Evolutionary conservation across 1,140 invertebrate species (phyloP).

Genomic region (Bombus sylvicola): DNA sequence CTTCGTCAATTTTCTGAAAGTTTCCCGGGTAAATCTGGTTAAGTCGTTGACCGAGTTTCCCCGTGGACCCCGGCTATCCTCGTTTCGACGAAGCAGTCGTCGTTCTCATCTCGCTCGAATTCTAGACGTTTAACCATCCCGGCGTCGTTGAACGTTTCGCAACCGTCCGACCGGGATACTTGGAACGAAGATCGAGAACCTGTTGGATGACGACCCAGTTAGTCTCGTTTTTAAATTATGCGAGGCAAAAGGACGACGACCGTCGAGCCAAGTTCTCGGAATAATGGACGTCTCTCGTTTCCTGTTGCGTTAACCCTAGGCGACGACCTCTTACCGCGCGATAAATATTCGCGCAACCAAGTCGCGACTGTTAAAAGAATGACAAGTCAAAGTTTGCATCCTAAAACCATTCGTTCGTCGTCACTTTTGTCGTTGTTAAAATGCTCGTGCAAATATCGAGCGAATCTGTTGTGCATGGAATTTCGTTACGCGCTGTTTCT

Average conservation of each 20-base stretch:
- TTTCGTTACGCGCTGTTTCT: too few relatives aligned
- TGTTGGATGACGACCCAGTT: conserved; percentile 35
- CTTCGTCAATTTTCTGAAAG: conserved; percentile 45
- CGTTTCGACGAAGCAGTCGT: not conserved
- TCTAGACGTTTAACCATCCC: not conserved
- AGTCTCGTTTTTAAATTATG: conserved; percentile 29
- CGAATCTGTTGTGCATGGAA: too few relatives aligned
- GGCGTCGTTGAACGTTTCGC: conserved; percentile 12
- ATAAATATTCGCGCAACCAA: conserved; percentile 4
- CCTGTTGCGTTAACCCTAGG: conserved; percentile 20
- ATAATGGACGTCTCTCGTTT: not conserved
- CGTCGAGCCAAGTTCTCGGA: not conserved
- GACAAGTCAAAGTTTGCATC: not conserved
- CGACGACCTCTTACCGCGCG: not conserved
- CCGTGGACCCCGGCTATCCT: not conserved
- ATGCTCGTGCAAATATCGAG: too few relatives aligned
- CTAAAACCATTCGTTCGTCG: too few relatives aligned
- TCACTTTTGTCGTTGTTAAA: too few relatives aligned
- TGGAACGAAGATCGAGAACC: conserved; percentile 27
- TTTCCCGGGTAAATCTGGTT: conserved; percentile 44
- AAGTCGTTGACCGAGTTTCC: conserved; percentile 49
- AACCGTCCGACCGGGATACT: not conserved
- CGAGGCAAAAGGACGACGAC: not conserved
- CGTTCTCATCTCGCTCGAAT: not conserved
- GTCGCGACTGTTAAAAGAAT: not conserved